Evolutionary conservation across 2,888 invertebrate genomes (phyloP), one percentile per base, ranked within the genome.

Genomic region (Hypomecis punctinalis): DNA sequence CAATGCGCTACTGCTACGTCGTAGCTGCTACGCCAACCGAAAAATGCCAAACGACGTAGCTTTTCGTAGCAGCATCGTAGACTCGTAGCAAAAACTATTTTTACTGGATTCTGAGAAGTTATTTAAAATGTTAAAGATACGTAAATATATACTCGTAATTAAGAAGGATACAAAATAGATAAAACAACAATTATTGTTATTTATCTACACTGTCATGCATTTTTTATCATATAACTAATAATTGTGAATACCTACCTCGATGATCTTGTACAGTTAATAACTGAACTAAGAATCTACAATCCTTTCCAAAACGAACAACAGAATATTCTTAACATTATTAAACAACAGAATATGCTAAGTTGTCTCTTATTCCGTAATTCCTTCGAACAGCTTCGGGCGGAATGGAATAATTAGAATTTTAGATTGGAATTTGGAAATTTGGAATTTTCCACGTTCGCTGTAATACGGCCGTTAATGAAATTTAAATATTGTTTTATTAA

Each of bases 281-380:
- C n/a, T n/a, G n/a, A n/a, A 23, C 23, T 3, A 23, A 23, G 23
- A 23, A 23, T 23, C 23, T 23, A 23, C 23, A 23, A 37, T 11
- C 9, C 54, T 52, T 61, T 10, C 52, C 37, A 47, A 47, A 46
- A 43, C 35, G 85, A 88, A 86, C 84, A 86, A 79, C 79, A 85
- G 81, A 89, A 86, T 91, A 90, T 51, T 55, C 39, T 52, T 54
- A 49, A 43, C 43, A 35, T 57, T 47, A 49, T 51, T 86, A 88
- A n/a, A 86, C 84, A 87, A 78, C 78, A 85, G 81, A 89, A 86
- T 91, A 90, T 91, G 91, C 90, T 89, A 91, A 91, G 83, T 86
- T 86, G 86, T 89, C 86, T 88, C 84, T 84, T 87, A 87, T 87
- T 88, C 85, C 81, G 82, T 85, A 82, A 81, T 61, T 66, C 66